Conservation (phyloP, 1,140 invertebrate species). For the Globodera rostochiensis region DNA sequence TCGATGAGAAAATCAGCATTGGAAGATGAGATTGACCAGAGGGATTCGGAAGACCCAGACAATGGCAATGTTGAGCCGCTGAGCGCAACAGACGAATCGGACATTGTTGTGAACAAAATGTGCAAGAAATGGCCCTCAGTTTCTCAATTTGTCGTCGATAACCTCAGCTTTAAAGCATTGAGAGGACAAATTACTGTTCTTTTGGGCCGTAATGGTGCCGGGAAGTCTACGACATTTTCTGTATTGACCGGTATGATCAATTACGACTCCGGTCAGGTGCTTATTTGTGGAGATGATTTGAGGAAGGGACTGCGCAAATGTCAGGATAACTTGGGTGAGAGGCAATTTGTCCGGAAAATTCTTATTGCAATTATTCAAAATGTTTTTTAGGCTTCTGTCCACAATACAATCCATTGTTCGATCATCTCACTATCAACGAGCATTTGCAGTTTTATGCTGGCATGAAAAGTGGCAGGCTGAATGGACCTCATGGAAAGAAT, state of each 20-base stretch:
- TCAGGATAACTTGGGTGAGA: constrained; percentile 31
- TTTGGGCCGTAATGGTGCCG: constrained; percentile 51
- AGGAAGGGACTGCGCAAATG: constrained; percentile 37
- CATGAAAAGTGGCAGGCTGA: constrained; percentile 54
- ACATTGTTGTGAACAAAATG: constrained; percentile 51
- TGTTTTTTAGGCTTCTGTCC: constrained; percentile 76
- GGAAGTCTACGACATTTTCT: constrained; percentile 52
- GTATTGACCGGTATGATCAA: constrained; percentile 47
- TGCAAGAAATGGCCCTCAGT: constrained; percentile 37
- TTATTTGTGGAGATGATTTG: constrained; percentile 41
- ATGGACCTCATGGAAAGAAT: constrained; percentile 8
- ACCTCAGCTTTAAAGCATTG: constrained; percentile 45
- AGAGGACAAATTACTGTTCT: constrained; percentile 53
- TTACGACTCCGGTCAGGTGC: constrained; percentile 30
- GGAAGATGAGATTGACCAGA: constrained; percentile 23
- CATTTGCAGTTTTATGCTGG: constrained; percentile 82
- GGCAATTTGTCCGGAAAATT: too few species aligned
- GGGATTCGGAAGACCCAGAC: constrained; percentile 25
- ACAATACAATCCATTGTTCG: constrained; percentile 90
- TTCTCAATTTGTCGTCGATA: constrained; percentile 41
- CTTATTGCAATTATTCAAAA: too few species aligned
- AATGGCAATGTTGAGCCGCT: constrained; percentile 40
- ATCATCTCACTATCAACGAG: constrained; percentile 83
- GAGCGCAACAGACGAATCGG: constrained; percentile 41
- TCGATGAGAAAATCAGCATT: background rate